Conservation (phyloP, 2,113 vertebrate species). For the Thinocorus orbignyianus region DNA sequence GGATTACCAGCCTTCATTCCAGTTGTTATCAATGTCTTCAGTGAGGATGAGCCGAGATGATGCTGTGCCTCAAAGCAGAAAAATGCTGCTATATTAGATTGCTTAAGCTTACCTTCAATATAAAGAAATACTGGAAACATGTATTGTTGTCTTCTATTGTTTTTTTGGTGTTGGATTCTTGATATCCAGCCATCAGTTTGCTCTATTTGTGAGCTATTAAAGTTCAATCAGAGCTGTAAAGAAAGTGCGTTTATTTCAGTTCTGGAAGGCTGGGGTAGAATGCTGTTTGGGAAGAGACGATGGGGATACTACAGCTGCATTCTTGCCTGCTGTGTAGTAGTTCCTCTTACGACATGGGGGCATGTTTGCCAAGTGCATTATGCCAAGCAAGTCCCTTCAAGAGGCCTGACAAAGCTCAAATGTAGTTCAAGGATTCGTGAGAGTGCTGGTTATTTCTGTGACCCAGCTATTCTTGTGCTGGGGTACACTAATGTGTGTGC, state of each 20-base stretch:
- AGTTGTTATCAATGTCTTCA: neutral
- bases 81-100: neutral
- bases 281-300: neutral
- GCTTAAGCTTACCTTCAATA: neutral
- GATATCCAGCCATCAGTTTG: neutral
- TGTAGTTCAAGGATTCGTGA: neutral
- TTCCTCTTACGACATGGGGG: neutral
- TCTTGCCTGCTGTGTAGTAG: neutral
- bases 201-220: neutral
- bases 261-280: too few relatives aligned
- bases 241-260: neutral
- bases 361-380: neutral
- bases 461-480: neutral
- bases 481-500: neutral
- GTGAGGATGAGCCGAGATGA: neutral
- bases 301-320: neutral
- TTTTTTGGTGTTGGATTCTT: neutral
- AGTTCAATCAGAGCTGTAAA: neutral
- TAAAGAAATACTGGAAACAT: neutral
- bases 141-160: neutral
- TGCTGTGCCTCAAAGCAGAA: neutral
- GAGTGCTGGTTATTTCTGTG: accelerated
- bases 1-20: neutral
- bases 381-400: neutral
- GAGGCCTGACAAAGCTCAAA: neutral